Conservation (phyloP, 2,113 vertebrate species). For the Istiophorus platypterus region DNA sequence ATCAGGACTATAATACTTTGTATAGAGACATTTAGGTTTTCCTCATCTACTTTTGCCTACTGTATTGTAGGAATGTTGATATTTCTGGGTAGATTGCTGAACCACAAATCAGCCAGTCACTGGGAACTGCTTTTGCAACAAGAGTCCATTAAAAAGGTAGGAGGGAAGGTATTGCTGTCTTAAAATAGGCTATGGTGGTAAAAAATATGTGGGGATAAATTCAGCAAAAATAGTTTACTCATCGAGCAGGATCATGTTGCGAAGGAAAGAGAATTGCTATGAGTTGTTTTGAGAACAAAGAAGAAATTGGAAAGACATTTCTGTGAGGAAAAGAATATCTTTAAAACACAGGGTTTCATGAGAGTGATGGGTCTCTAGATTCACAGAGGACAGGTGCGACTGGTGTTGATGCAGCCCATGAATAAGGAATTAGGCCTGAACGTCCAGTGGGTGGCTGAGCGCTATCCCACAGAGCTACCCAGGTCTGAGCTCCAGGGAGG, state of each 20-base stretch:
- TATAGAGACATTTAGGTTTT: background rate
- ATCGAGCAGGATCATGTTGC: background rate
- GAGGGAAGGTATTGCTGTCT: background rate
- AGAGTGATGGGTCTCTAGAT: constrained; percentile 46
- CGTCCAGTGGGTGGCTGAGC: constrained; percentile 43
- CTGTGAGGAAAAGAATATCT: constrained; percentile 13
- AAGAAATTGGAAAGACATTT: background rate
- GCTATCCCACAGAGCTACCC: constrained; percentile 51
- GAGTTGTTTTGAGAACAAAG: constrained; percentile 35
- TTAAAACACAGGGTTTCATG: constrained; percentile 33
- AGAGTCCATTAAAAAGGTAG: background rate
- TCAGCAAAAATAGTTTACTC: constrained; percentile 10
- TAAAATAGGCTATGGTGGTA: constrained; percentile 11
- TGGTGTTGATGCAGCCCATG: constrained; percentile 58
- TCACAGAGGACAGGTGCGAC: constrained; percentile 12
- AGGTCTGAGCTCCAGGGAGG: constrained; percentile 49
- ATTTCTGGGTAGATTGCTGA: constrained; percentile 15
- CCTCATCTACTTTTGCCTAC: background rate
- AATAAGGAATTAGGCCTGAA: constrained; percentile 68
- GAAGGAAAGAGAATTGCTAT: constrained; percentile 12
- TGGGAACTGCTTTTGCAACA: constrained; percentile 6
- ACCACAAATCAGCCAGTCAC: constrained; percentile 10
- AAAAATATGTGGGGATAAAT: constrained; percentile 19
- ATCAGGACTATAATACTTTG: constrained; percentile 6
- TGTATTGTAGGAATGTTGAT: constrained; percentile 24